Evolutionary conservation across 53 echinoderm and acorn worm genomes (phyloP), one percentile per base, ranked within the genome.

Genomic region (Crossaster papposus): DNA sequence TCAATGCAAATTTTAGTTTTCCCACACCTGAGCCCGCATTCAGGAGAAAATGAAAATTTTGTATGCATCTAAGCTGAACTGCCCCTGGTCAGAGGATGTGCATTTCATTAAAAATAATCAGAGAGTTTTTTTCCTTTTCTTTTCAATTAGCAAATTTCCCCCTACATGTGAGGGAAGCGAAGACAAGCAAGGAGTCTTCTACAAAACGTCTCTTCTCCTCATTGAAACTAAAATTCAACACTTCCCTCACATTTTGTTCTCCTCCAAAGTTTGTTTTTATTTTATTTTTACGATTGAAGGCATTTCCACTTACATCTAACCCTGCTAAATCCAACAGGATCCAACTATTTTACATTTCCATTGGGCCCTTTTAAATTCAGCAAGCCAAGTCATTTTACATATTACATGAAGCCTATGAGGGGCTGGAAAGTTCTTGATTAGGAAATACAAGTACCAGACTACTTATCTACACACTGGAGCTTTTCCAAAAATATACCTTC

Each of bases 141-240:
- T 20, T 58, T 58, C 12, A 58, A 18, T 58, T 58, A 18, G 22
- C 17, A 8, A 20, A 58, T 20, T 17, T 11, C 58, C 17, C 2
- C 58, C 12, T 3, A 18, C 58, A 18, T 17, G 12, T 3, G 2
- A 18, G 22, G 22, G 1, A 58, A 58, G 58, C 0, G 58, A 15
- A 11, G 12, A 58, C 14, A 17, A 20, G 17, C 58, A 14, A 2
- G 7, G 28, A 28, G 11, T 68, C 24, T 12, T 68, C 68, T 11
- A 2, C 68, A 58, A 58, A 58, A 17, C 17, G 2, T 14, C 2
- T 20, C 22, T 68, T 26, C 18, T 62, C n/a, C 24, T 26, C 26
- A 68, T 68, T 68, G 68, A 68, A 68, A 68, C 28, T 26, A 28
- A n/a, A 68, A 68, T 68, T 68, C 24, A 68, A 68, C 17, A n/a